Percentiles rank a stretch among this genome's conserved stretches.
Evolutionary conservation across 2,113 vertebrate genomes (phyloP).

Genomic region (Phalacrocorax brasilianus): DNA sequence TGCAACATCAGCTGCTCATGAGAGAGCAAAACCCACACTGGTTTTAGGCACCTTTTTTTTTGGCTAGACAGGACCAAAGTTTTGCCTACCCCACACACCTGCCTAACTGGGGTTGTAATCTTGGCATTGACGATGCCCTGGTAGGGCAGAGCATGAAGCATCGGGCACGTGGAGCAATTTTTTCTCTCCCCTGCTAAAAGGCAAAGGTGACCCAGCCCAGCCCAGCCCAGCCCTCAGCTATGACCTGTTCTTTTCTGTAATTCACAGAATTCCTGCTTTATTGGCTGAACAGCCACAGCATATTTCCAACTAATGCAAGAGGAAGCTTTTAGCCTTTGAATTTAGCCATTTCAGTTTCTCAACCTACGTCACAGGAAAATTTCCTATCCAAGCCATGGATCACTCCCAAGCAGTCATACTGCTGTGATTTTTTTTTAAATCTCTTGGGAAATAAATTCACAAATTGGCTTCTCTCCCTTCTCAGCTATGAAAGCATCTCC

Average conservation of each 20-base stretch:
- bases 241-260: neutral
- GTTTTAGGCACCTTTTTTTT: neutral
- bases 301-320: neutral
- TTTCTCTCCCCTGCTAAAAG: neutral
- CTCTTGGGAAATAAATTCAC: neutral
- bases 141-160: neutral
- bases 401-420: neutral
- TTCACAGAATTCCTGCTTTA: neutral
- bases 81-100: neutral
- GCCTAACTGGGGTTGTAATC: neutral
- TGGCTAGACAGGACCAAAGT: neutral
- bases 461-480: neutral
- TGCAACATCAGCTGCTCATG: neutral
- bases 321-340: neutral
- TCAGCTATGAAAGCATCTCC: neutral
- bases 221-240: accelerated
- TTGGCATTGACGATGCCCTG: neutral
- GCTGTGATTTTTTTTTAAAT: neutral
- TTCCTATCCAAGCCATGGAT: neutral
- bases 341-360: neutral
- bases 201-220: neutral
- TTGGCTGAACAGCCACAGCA: neutral
- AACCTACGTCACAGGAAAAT: neutral
- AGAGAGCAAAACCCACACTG: neutral
- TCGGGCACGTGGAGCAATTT: neutral